A percentile compares a stretch with the other conserved stretches of the same genome.
Evolutionary conservation across 1,140 invertebrate genomes (phyloP).

Genomic region (Brachionus calyciflorus): DNA sequence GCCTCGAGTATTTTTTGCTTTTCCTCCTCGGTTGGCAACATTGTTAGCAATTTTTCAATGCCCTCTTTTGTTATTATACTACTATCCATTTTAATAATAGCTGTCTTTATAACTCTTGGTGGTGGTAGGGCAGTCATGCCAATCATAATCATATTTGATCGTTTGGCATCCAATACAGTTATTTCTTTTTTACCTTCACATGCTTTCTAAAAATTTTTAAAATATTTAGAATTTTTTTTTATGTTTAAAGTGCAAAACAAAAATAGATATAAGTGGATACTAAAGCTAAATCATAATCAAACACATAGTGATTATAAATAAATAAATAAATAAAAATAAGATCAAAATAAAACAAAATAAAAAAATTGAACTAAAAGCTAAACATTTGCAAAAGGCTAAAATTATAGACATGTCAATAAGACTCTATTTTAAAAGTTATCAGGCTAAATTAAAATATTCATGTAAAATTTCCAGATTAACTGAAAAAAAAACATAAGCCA

Average conservation of each 20-base stretch:
- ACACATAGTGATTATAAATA: not conserved
- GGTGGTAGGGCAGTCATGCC: slow-evolving; percentile 98
- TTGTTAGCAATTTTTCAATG: slow-evolving; percentile 90
- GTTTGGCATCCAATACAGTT: slow-evolving; percentile 90
- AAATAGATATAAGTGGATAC: not conserved
- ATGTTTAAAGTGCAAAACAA: not conserved
- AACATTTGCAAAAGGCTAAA: too few species aligned
- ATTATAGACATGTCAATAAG: not conserved
- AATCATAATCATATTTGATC: slow-evolving; percentile 98
- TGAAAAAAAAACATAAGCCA: too few species aligned
- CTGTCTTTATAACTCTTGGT: slow-evolving; percentile 87
- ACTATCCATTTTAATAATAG: slow-evolving; percentile 97
- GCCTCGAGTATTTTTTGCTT: slow-evolving; percentile 92
- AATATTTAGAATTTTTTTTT: not conserved
- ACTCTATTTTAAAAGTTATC: too few species aligned
- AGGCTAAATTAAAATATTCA: too few species aligned
- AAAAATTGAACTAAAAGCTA: too few species aligned
- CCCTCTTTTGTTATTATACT: slow-evolving; percentile 96
- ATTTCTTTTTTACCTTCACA: slow-evolving; percentile 90
- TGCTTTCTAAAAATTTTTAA: slow-evolving; percentile 70
- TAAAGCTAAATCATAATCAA: not conserved
- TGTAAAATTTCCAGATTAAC: too few species aligned
- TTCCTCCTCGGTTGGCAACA: slow-evolving; percentile 96
- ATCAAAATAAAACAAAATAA: slow-evolving; percentile 32
- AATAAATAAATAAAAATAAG: slow-evolving; percentile 32